Percentiles rank a stretch among this genome's conserved stretches.
These are phyloP conservation scores for Pangasius macronema DNA, from an alignment of 2,797 vertebrate genomes.

Conservation along the genomic window DNA sequence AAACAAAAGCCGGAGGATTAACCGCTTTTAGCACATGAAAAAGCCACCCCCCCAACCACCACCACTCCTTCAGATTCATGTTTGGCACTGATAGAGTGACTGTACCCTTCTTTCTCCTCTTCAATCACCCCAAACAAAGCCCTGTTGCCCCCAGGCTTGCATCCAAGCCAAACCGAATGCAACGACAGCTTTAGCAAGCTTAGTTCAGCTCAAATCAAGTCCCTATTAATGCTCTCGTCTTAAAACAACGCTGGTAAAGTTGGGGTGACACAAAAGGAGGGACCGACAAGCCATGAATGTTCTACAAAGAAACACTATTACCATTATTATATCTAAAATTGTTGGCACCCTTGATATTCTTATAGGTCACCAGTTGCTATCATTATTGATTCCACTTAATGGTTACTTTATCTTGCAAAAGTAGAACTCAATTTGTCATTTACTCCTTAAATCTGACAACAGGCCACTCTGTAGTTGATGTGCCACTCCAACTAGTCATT, in stretches of 20 bases:
- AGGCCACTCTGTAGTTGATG: not conserved
- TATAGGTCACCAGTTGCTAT: not conserved
- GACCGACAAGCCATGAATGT: not conserved
- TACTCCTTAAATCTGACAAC: not conserved
- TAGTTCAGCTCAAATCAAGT: slow-evolving; percentile 20
- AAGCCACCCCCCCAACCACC: slow-evolving; percentile 29
- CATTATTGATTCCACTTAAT: not conserved
- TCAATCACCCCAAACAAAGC: slow-evolving; percentile 35
- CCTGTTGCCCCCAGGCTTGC: not conserved
- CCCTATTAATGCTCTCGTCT: slow-evolving; percentile 1
- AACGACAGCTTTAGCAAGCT: slow-evolving; percentile 27
- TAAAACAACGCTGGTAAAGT: slow-evolving; percentile 27
- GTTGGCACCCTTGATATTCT: not conserved
- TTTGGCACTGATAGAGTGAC: slow-evolving; percentile 38
- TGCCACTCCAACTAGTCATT: not conserved
- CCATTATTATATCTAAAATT: not conserved
- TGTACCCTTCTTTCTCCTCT: slow-evolving; percentile 34
- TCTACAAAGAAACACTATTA: not conserved
- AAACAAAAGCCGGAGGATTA: slow-evolving; percentile 71
- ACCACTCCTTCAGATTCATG: slow-evolving; percentile 27
- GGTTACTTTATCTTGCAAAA: not conserved
- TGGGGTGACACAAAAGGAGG: not conserved
- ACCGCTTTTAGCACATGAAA: slow-evolving; percentile 62
- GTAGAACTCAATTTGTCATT: not conserved
- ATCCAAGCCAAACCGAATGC: slow-evolving; percentile 19